phyloP scores from a whole-genome alignment of 2,113 vertebrate genomes.

The Dendrocopos noguchii region DNA sequence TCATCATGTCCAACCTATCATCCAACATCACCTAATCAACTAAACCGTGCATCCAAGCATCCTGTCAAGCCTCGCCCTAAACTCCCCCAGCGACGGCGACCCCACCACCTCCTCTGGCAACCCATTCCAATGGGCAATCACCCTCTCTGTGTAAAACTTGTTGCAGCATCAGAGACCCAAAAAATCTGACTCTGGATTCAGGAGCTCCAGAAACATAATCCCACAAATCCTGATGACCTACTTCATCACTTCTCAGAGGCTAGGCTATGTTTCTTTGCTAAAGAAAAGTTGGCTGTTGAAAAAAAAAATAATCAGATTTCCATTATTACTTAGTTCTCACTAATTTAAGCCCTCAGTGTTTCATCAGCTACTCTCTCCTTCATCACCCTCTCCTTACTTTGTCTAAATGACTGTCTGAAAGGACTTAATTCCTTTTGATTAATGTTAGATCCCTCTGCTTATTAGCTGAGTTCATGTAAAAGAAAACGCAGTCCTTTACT shows the following conservation, averaged over 20 bases:
- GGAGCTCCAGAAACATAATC: not conserved
- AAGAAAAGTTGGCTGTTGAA: not conserved
- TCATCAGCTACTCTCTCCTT: not conserved
- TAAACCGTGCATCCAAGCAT: too few species aligned
- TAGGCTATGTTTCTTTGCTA: not conserved
- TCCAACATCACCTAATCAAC: too few species aligned
- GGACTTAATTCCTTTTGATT: not conserved
- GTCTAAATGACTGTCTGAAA: not conserved
- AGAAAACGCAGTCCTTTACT: not conserved
- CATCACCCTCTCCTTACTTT: not conserved
- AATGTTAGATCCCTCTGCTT: not conserved
- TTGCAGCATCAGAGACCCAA: not conserved
- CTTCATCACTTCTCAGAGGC: not conserved
- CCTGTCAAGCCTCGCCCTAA: too few species aligned
- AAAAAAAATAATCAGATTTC: not conserved
- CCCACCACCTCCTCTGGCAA: too few species aligned
- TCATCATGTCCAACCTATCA: too few species aligned
- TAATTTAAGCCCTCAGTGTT: not conserved
- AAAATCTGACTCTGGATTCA: not conserved
- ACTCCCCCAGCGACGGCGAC: too few species aligned
- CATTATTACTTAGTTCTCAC: not conserved
- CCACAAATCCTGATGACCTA: not conserved
- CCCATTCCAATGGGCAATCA: too few species aligned
- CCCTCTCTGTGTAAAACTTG: too few species aligned
- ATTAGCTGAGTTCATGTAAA: not conserved